These are phyloP conservation scores for Sapajus apella DNA, from an alignment of 2,113 vertebrate species.

Conservation along the genomic window DNA sequence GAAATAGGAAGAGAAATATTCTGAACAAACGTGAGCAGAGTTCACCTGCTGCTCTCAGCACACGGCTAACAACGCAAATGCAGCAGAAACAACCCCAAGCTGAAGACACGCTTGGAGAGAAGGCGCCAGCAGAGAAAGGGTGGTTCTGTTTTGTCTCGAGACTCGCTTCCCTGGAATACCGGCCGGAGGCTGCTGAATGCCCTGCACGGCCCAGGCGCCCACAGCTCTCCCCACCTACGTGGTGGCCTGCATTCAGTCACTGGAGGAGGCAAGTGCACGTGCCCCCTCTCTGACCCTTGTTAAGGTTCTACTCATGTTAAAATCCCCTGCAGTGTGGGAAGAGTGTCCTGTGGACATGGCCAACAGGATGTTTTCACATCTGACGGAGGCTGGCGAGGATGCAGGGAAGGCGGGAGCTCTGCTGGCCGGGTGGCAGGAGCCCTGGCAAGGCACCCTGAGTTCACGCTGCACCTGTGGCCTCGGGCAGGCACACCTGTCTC, in stretches of 20 bases:
- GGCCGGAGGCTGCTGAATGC: no score
- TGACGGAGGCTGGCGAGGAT: not conserved
- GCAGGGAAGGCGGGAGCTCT: not conserved
- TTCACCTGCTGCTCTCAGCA: not conserved
- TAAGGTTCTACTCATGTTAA: not conserved
- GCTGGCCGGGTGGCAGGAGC: not conserved
- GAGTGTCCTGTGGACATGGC: not conserved
- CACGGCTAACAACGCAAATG: accelerated
- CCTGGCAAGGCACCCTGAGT: not conserved
- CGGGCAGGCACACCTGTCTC: not conserved
- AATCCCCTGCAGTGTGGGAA: not conserved
- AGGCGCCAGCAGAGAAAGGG: not conserved
- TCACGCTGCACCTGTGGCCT: not conserved
- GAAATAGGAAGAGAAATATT: not conserved
- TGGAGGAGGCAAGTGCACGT: not conserved
- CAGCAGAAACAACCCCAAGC: not conserved
- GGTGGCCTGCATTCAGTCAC: not conserved
- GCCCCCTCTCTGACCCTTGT: not conserved
- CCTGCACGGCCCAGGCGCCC: no score
- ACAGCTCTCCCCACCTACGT: not conserved
- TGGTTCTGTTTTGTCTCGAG: not conserved
- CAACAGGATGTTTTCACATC: not conserved
- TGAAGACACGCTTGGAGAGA: not conserved
- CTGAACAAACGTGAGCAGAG: not conserved
- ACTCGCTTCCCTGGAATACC: not conserved